Base-by-base conservation (phyloP, 2,797 vertebrate genomes). In the Denticeps clupeoides region DNA sequence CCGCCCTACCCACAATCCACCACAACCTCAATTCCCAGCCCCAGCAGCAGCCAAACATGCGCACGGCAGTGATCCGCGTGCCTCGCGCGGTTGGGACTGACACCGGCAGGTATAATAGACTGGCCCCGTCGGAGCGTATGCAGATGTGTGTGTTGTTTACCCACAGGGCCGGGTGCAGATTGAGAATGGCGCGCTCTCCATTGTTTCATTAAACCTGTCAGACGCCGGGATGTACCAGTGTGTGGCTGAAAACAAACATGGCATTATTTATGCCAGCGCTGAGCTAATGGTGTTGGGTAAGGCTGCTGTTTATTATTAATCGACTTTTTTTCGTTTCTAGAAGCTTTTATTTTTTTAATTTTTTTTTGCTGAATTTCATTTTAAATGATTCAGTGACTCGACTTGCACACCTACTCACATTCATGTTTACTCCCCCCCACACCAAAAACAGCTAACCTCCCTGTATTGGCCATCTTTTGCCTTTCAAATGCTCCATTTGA, bases 221-320 rank as follows among this genome's bases (percentile, higher is more conserved):
- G 90, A 97, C 69, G 88, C 87, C 18, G 93, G 91, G 68, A 90
- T 90, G 84, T 97, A 94, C 81, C 92, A 97, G 19, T 97, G 93
- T 77, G 77, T 92, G 71, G 92, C 92, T 29, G 92, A 97, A 82
- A 97, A 97, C 83, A 97, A 97, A 77, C 90, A 97, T 4, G 91
- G 90, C 27, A 78, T 87, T 53, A 82, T 93, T 76, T 91, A 87
- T 74, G 87, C 88, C 25, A 87, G 82, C 45, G 89, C 91, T 43
- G 88, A 93, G 60, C 88, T 97, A 72, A 85, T 81, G 69, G 91
- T 97, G 68, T 62, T 91, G 71, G 93, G 93, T 97, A 88, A 85
- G 89, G 74, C n/a, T n/a, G n/a, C n/a, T n/a, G 62, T 62, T 55
- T 61, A 54, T 72, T 44, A 53, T 38, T 63, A 43, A 29, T 45